Percentiles rank a stretch among this genome's conserved stretches.
phyloP scores from a whole-genome alignment of 1,140 invertebrate species.

The Panagrolaimus sp. region DNA sequence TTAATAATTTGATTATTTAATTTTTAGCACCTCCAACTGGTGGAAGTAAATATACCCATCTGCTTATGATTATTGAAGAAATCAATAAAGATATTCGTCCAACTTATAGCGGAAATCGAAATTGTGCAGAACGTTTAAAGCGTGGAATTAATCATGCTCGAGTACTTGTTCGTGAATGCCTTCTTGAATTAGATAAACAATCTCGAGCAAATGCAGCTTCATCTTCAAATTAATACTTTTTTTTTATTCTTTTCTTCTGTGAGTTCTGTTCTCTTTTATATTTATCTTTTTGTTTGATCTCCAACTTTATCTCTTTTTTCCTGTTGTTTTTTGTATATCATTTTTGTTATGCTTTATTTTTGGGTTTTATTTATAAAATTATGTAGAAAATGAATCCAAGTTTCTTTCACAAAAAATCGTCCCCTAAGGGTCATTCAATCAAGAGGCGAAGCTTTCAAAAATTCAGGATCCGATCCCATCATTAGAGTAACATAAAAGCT shows the following conservation, averaged over 20 bases:
- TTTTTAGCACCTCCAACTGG: constrained; percentile 57
- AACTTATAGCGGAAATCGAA: constrained; percentile 90
- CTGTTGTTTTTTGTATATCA: constrained; percentile 9
- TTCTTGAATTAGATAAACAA: constrained; percentile 73
- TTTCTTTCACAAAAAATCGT: no score
- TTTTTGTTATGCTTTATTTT: not conserved
- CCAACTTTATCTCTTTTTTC: not conserved
- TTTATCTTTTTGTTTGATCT: no score
- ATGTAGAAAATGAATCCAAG: no score
- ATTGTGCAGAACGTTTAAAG: constrained; percentile 84
- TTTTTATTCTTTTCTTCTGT: not conserved
- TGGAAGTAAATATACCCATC: constrained; percentile 79
- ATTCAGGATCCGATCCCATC: constrained; percentile 61
- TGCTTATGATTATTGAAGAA: constrained; percentile 88
- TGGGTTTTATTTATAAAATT: no score
- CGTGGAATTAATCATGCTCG: constrained; percentile 87
- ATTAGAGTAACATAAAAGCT: constrained; percentile 70
- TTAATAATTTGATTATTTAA: constrained; percentile 6
- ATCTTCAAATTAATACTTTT: not conserved
- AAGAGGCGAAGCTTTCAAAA: constrained; percentile 46
- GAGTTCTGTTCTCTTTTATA: no score
- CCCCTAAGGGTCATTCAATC: no score
- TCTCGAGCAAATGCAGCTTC: constrained; percentile 4
- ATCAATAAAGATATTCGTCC: constrained; percentile 91
- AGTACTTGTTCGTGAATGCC: constrained; percentile 85